Conservation (phyloP, 2,888 invertebrate species). For the Metopia argyrocephala region DNA sequence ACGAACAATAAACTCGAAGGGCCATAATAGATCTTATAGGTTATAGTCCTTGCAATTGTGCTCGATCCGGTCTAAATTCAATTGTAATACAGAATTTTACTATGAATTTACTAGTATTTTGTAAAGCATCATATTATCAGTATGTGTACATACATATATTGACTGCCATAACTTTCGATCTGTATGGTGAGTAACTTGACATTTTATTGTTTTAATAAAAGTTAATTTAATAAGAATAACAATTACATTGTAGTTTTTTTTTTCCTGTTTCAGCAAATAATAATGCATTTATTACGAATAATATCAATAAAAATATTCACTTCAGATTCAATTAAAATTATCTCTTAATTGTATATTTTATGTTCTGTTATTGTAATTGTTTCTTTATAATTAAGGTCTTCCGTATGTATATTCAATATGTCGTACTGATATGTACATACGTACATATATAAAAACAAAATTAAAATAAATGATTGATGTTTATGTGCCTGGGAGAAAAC, state of each 20-base stretch:
- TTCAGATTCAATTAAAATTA: neutral
- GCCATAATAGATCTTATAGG: too few species aligned
- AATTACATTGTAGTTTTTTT: neutral
- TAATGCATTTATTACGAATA: neutral
- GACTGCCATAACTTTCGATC: neutral
- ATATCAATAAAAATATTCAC: neutral
- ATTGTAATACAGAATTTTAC: too few species aligned
- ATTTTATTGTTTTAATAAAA: slow-evolving; percentile 60
- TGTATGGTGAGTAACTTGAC: slow-evolving; percentile 44
- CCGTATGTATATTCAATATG: neutral
- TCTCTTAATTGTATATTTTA: neutral
- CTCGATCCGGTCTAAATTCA: too few species aligned
- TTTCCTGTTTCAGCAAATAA: neutral
- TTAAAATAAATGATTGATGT: neutral
- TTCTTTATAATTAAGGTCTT: neutral
- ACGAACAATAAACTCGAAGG: too few species aligned
- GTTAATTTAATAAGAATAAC: slow-evolving; percentile 49
- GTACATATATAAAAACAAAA: neutral
- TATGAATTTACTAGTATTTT: too few species aligned
- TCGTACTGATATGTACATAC: too few species aligned
- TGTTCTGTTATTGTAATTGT: neutral
- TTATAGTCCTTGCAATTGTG: too few species aligned
- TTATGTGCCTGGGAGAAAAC: too few species aligned
- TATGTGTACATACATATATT: neutral
- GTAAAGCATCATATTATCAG: too few species aligned